Evolutionary conservation across 2,888 invertebrate genomes (phyloP).

Genomic region (Hirtodrosophila confusa): DNA sequence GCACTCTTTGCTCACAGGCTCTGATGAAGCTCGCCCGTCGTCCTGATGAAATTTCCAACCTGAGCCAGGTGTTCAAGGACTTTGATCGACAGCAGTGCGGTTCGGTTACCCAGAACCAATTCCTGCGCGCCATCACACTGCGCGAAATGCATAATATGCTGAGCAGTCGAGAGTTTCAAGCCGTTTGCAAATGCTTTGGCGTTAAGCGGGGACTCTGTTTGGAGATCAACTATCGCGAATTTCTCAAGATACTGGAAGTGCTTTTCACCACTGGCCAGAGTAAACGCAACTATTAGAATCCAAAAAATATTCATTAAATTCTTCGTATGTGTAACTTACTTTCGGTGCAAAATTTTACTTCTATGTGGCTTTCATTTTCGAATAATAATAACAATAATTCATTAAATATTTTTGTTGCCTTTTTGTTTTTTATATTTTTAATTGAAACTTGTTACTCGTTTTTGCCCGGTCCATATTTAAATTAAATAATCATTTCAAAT

Average conservation of each 20-base stretch:
- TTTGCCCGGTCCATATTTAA: conserved; percentile 11
- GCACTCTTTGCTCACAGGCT: conserved; percentile 87
- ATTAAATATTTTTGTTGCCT: conserved; percentile 7
- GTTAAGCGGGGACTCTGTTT: conserved; percentile 86
- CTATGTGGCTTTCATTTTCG: conserved; percentile 2
- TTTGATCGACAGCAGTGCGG: conserved; percentile 89
- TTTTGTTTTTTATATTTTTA: conserved; percentile 26
- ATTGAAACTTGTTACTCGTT: conserved; percentile 40
- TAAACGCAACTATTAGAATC: conserved; percentile 76
- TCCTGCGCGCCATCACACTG: conserved; percentile 88
- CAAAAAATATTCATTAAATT: conserved; percentile 32
- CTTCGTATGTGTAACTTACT: conserved; percentile 17
- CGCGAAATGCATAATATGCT: conserved; percentile 88
- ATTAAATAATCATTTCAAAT: conserved; percentile 28
- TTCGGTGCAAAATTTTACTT: conserved; percentile 12
- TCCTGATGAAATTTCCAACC: conserved; percentile 88
- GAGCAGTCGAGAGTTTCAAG: conserved; percentile 88
- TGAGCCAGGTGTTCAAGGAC: conserved; percentile 89
- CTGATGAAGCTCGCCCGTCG: conserved; percentile 88
- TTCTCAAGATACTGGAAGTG: conserved; percentile 88
- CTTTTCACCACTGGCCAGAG: conserved; percentile 86
- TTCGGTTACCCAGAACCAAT: conserved; percentile 87
- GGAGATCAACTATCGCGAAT: conserved; percentile 89
- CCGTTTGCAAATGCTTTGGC: conserved; percentile 90
- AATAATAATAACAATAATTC: conserved; percentile 23